These are phyloP conservation scores for Uromys caudimaculatus DNA, from an alignment of 2,797 vertebrate species.

Conservation along the genomic window DNA sequence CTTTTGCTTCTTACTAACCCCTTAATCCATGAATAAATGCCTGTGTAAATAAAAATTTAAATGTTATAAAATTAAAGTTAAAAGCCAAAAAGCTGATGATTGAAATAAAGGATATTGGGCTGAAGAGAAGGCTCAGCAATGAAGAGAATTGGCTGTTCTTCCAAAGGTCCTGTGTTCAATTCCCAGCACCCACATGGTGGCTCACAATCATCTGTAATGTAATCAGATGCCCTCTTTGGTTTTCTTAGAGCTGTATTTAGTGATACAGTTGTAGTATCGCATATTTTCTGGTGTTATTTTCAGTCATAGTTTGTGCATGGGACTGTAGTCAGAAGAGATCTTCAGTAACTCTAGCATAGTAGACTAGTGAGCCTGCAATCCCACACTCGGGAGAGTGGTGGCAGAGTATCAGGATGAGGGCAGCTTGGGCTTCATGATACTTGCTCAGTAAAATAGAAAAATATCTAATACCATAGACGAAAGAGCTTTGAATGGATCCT, in stretches of 20 bases:
- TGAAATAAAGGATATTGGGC: slow-evolving; percentile 30
- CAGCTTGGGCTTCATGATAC: neutral
- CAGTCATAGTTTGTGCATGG: slow-evolving; percentile 1
- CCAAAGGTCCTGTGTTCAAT: neutral
- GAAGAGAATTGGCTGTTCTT: neutral
- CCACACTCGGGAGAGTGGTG: too few species aligned
- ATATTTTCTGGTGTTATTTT: neutral
- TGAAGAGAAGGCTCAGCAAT: neutral
- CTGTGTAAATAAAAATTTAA: slow-evolving; percentile 6
- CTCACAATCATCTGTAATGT: neutral
- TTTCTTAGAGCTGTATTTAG: neutral
- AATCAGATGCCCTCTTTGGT: neutral
- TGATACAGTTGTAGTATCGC: neutral
- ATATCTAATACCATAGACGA: neutral
- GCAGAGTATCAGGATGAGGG: neutral
- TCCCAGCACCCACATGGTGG: neutral
- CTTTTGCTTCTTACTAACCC: neutral
- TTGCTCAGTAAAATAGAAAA: neutral
- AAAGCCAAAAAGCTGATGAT: neutral
- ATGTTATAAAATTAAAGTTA: slow-evolving; percentile 44
- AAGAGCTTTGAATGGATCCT: neutral
- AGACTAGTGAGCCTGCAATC: neutral
- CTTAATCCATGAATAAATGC: slow-evolving; percentile 4
- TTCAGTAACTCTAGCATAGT: slow-evolving; percentile 7
- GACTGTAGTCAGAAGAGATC: neutral